Evolutionary conservation across 2,113 vertebrate genomes (phyloP).

Genomic region (Rhineura floridana): DNA sequence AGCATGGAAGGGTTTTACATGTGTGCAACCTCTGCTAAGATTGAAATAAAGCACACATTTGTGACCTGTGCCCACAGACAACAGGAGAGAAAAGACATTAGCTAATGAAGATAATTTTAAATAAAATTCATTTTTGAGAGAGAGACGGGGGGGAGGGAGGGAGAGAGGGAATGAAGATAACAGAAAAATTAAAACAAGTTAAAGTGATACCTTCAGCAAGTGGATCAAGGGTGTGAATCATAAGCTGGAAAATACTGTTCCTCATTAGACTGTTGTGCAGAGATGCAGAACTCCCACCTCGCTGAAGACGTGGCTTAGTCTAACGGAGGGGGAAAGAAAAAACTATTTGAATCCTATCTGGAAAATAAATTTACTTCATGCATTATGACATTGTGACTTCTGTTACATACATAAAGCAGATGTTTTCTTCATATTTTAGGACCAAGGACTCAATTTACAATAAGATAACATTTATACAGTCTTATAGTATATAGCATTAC

Average conservation of each 20-base stretch:
- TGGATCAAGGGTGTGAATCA: constrained; percentile 97
- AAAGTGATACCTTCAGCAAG: constrained; percentile 83
- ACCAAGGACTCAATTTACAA: not conserved
- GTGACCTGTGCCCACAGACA: not conserved
- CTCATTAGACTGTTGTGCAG: constrained; percentile 98
- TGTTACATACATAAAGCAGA: not conserved
- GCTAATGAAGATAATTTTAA: not conserved
- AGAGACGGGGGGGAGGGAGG: no score
- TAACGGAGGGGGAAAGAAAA: constrained; percentile 63
- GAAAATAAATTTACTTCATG: not conserved
- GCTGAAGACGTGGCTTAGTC: constrained; percentile 91
- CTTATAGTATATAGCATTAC: not conserved
- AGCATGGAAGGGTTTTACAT: not conserved
- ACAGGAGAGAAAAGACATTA: constrained; percentile 17
- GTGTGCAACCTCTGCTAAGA: not conserved
- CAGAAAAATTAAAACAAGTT: not conserved
- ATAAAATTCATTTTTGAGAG: not conserved
- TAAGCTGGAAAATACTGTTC: constrained; percentile 98
- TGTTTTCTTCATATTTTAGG: not conserved
- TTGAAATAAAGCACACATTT: not conserved
- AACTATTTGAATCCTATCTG: not conserved
- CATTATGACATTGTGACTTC: not conserved
- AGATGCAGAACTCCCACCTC: constrained; percentile 94
- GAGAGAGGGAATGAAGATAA: not conserved
- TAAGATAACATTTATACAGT: not conserved